Conservation (phyloP, 2,888 invertebrate genomes). For the Drosophila recens region DNA sequence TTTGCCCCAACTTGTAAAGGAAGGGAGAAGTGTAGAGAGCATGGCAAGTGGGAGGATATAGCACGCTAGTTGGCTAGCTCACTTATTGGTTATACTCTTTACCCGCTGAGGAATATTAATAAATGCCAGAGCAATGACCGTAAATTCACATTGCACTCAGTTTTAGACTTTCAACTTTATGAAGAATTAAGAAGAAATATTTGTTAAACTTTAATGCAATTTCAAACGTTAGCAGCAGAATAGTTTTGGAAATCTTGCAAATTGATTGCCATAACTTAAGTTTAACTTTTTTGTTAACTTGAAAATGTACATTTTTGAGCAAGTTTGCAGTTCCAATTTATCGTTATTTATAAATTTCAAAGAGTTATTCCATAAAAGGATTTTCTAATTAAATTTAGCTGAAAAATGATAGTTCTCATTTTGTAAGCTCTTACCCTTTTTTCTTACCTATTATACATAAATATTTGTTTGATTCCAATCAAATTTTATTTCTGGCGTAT, state of each 20-base stretch:
- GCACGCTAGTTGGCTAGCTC: conserved; percentile 17
- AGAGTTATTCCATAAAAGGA: no score
- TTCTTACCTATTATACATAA: not conserved
- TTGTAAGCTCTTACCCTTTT: not conserved
- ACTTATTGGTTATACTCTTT: conserved; percentile 11
- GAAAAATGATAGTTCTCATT: not conserved
- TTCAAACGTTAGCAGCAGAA: not conserved
- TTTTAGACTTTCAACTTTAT: not conserved
- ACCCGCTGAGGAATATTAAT: not conserved
- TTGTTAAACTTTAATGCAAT: not conserved
- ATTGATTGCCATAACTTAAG: no score
- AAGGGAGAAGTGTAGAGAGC: not conserved
- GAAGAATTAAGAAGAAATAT: no score
- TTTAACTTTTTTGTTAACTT: no score
- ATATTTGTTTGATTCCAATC: not conserved
- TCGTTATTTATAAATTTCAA: no score
- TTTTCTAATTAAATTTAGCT: not conserved
- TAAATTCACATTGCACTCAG: not conserved
- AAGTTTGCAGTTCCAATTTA: no score
- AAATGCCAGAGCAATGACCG: not conserved
- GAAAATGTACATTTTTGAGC: no score
- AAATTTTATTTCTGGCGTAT: not conserved
- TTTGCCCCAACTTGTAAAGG: conserved; percentile 3
- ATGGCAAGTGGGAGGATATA: conserved; percentile 4
- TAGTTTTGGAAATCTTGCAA: no score